phyloP scores from a whole-genome alignment of 1,140 invertebrate genomes.

The Agrilus planipennis region DNA sequence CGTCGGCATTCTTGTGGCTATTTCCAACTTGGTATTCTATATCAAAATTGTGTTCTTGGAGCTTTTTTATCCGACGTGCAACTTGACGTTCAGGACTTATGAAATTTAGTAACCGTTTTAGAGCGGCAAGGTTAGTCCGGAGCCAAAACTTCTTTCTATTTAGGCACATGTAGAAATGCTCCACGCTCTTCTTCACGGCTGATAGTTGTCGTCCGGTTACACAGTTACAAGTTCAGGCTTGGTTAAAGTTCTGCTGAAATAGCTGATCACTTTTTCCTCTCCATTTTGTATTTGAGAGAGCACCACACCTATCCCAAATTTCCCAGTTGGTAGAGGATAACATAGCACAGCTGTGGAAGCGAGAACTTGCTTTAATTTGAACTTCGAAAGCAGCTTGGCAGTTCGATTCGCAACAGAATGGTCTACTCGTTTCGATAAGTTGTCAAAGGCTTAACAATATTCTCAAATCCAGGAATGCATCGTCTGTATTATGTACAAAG shows the following conservation, averaged over 20 bases:
- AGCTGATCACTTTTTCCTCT: slow-evolving; percentile 4
- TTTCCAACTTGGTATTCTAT: background rate
- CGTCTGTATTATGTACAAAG: too few relatives aligned
- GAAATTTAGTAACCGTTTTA: slow-evolving; percentile 1
- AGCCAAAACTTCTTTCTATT: background rate
- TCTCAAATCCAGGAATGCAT: too few relatives aligned
- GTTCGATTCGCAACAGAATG: too few relatives aligned
- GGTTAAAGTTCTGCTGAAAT: background rate
- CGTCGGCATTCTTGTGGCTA: background rate
- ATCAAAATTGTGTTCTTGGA: slow-evolving; percentile 4
- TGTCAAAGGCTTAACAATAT: too few relatives aligned
- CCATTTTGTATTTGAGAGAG: slow-evolving; percentile 2
- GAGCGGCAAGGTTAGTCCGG: background rate
- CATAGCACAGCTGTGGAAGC: too few relatives aligned
- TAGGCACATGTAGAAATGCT: slow-evolving; percentile 1
- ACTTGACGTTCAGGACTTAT: background rate
- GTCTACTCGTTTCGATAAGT: too few relatives aligned
- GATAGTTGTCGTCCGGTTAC: slow-evolving; percentile 2
- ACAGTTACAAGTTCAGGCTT: background rate
- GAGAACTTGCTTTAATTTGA: too few relatives aligned
- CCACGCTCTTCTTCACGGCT: background rate
- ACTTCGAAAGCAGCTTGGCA: too few relatives aligned
- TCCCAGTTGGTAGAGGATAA: too few relatives aligned
- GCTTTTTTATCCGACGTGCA: background rate
- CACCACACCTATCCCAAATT: too few relatives aligned